Conservation (phyloP, 2,113 vertebrate genomes). For the Hippocampus barbouri region DNA sequence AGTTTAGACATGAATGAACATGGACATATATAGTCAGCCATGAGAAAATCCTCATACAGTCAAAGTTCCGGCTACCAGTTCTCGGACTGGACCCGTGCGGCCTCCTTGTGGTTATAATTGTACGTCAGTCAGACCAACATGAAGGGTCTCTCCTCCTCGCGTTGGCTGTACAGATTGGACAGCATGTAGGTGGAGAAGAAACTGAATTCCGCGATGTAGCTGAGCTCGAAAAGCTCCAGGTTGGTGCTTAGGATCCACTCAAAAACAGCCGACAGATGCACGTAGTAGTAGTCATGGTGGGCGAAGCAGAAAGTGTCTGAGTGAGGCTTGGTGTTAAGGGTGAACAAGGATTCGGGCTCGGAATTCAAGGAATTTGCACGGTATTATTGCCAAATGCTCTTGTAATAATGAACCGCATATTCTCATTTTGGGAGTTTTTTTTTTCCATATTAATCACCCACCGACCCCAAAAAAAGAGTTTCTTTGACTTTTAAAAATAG, state of each 20-base stretch:
- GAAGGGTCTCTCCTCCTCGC: constrained; percentile 65
- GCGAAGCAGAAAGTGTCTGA: constrained; percentile 66
- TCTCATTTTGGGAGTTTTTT: no score
- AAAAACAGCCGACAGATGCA: constrained; percentile 68
- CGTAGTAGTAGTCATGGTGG: constrained; percentile 44
- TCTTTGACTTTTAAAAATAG: no score
- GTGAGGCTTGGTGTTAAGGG: constrained; percentile 30
- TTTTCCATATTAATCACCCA: no score
- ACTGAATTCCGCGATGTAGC: constrained; percentile 66
- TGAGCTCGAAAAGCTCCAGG: constrained; percentile 74
- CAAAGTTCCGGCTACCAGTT: not conserved
- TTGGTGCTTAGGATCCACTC: constrained; percentile 74
- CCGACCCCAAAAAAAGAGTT: no score
- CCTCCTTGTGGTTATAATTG: not conserved
- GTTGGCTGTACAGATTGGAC: constrained; percentile 59
- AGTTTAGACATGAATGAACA: not conserved
- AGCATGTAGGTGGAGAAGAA: constrained; percentile 74
- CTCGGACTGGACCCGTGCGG: not conserved
- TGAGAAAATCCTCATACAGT: not conserved
- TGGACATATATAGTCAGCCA: not conserved
- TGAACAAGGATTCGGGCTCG: not conserved
- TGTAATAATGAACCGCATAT: not conserved
- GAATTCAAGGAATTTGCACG: not conserved
- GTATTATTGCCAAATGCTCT: not conserved
- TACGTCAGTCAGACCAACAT: constrained; percentile 57